Conservation (phyloP, 2,888 invertebrate species). For the Mesorhabditis belari region DNA sequence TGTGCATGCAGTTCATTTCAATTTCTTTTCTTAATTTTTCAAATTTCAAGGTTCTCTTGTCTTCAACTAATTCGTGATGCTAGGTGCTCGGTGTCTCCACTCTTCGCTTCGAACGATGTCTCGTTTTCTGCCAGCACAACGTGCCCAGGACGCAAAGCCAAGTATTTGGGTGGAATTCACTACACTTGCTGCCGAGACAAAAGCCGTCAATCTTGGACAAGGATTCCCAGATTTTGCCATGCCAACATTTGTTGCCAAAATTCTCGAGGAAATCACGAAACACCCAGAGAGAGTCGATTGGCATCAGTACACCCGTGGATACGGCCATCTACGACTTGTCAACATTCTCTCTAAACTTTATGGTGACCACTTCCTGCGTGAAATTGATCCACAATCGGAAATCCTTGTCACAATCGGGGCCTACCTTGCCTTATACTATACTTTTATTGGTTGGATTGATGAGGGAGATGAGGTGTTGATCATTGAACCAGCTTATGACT, state of each 20-base stretch:
- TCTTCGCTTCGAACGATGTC: too few relatives aligned
- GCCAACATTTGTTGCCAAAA: conserved; percentile 43
- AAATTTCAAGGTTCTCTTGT: too few relatives aligned
- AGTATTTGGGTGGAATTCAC: conserved; percentile 50
- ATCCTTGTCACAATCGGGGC: conserved; percentile 84
- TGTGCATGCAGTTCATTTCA: too few relatives aligned
- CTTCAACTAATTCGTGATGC: too few relatives aligned
- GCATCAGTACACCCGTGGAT: conserved; percentile 50
- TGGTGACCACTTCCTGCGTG: conserved; percentile 68
- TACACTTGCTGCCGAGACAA: conserved; percentile 42
- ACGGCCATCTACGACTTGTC: conserved; percentile 64
- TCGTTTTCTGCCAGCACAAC: conserved; percentile 18
- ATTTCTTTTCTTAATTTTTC: too few relatives aligned
- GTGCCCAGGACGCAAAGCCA: conserved; percentile 15
- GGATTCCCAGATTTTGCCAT: conserved; percentile 52
- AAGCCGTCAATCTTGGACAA: conserved; percentile 53
- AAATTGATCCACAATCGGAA: conserved; percentile 78
- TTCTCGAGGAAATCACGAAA: conserved; percentile 34
- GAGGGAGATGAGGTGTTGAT: conserved; percentile 65
- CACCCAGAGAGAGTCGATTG: conserved; percentile 39
- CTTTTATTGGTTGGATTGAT: conserved; percentile 79
- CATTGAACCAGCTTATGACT: conserved; percentile 96
- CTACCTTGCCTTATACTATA: conserved; percentile 82
- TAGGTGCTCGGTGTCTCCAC: too few relatives aligned
- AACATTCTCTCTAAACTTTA: conserved; percentile 77